These are phyloP conservation scores for Odontothrips loti DNA, from an alignment of 2,888 invertebrate genomes.

Conservation along the genomic window DNA sequence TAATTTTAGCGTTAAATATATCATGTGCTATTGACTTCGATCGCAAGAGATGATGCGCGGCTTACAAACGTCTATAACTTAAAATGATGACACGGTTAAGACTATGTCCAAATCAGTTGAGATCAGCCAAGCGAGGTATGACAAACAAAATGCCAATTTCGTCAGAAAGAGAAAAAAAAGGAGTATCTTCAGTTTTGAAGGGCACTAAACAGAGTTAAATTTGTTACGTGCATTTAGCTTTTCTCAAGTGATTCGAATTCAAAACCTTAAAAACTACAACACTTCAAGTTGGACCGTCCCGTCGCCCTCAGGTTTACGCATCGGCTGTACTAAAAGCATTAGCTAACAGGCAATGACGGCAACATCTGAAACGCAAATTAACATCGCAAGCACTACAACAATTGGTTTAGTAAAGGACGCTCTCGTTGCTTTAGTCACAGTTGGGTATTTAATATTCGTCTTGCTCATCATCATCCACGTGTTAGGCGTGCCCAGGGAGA, in stretches of 20 bases:
- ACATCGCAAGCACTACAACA: too few species aligned
- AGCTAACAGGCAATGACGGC: too few species aligned
- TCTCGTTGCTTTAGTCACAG: neutral
- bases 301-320: too few species aligned
- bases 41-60: neutral
- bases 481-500: too few species aligned
- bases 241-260: neutral
- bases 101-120: neutral
- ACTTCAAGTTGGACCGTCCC: neutral
- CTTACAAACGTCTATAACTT: neutral
- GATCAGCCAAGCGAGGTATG: neutral
- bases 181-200: neutral
- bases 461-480: too few species aligned
- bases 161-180: neutral
- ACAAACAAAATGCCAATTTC: neutral
- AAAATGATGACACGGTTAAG: neutral
- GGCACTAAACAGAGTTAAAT: neutral
- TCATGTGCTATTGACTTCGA: neutral
- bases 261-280: slow-evolving; percentile 4
- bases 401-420: too few species aligned
- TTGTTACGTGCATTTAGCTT: neutral
- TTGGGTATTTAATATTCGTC: too few species aligned
- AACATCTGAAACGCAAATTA: too few species aligned
- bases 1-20: too few species aligned
- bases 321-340: too few species aligned